Base-by-base conservation (phyloP, 2,113 vertebrate species). In the Corydoras maculifer region DNA sequence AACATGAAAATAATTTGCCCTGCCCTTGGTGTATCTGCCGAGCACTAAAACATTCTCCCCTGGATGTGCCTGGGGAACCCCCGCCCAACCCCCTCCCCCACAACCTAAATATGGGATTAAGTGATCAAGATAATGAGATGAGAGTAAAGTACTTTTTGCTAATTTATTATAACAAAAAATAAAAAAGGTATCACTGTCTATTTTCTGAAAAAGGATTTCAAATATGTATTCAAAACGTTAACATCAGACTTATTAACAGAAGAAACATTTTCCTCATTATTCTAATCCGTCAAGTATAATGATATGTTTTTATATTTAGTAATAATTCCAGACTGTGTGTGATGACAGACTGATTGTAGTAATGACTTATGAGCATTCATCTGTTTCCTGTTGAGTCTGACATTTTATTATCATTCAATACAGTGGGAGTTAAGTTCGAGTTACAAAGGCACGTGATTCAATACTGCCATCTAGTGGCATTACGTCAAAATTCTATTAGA, bases 391-490 rank as follows among this genome's bases (percentile, higher is more conserved):
- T 60, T 68, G 29, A 62, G 67, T 72, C 15, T 72, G 68, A 74
- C 63, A 58, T 9, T 25, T 69, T 69, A 35, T 12, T n/a, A 62
- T 13, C 60, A 10, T 67, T 73, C 12, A 29, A 50, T 12, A 12
- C 48, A 49, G 14, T 49, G 62, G 51, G 5, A 64, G 13, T 30
- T 29, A 64, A 50, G 25, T 13, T 14, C 43, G 9, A 8, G 7
- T n/a, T 10, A 1, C 25, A 14, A 5, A 35, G 13, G 70, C 13
- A 62, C 58, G 29, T 58, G 15, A 48, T 70, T 29, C 63, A 58
- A 74, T 65, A 74, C 63, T 78, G 76, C 68, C 76, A 68, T 14
- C 76, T 78, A 74, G 72, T 64, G 76, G 67, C 58, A 14, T 9
- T 49, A 63, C 35, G 14, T 15, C 48, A 49, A 25, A 68, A 53